These are phyloP conservation scores for Corvus moneduloides DNA, from an alignment of 2,113 vertebrate genomes.

Conservation along the genomic window DNA sequence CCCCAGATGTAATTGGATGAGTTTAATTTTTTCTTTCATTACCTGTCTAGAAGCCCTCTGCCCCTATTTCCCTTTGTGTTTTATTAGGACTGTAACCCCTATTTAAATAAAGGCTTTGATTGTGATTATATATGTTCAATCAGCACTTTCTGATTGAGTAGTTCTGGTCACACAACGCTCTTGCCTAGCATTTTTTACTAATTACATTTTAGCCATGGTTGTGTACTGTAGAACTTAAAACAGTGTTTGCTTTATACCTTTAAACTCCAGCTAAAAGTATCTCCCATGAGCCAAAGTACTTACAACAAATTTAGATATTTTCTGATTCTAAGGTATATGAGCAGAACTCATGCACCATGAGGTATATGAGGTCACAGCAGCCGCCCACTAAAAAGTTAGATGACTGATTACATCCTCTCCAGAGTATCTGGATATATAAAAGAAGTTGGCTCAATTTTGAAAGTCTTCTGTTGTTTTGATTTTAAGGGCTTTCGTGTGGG, in stretches of 20 bases:
- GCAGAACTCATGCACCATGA: neutral
- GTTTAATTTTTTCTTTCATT: conserved; percentile 90
- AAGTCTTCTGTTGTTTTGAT: neutral
- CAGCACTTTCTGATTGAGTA: conserved; percentile 83
- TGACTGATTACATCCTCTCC: neutral
- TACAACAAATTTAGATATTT: neutral
- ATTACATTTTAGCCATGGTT: conserved; percentile 76
- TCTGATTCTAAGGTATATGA: neutral
- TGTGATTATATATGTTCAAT: conserved; percentile 83
- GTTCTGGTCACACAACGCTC: conserved; percentile 70
- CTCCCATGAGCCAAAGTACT: neutral
- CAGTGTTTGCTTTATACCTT: conserved; percentile 54
- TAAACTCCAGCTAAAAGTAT: conserved; percentile 44
- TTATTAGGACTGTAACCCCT: conserved; percentile 87
- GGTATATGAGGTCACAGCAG: neutral
- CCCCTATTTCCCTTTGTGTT: conserved; percentile 84
- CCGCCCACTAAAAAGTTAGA: neutral
- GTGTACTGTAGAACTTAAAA: conserved; percentile 57
- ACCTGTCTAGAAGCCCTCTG: conserved; percentile 83
- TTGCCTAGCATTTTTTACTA: conserved; percentile 77
- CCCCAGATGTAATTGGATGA: conserved; percentile 87
- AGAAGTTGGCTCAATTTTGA: neutral
- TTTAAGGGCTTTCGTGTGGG: neutral
- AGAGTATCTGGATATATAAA: neutral
- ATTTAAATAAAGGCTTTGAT: conserved; percentile 87